phyloP scores from a whole-genome alignment of 2,797 vertebrate genomes.

The Dermochelys coriacea region DNA sequence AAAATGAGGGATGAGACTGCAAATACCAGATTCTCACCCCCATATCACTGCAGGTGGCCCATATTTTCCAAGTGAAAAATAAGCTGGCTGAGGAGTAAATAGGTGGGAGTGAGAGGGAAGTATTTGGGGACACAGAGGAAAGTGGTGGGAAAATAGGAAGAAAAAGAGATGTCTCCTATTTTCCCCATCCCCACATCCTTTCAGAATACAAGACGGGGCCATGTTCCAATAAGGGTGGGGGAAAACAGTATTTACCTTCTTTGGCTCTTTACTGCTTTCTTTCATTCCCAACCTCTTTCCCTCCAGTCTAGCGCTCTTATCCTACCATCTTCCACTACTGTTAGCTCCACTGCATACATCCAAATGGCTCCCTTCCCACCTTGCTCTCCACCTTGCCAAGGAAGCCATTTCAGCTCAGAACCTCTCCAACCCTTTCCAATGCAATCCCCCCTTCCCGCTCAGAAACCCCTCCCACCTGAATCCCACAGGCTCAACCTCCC shows the following conservation, averaged over 20 bases:
- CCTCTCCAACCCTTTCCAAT: not conserved
- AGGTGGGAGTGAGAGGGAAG: not conserved
- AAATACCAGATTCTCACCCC: not conserved
- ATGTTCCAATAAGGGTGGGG: not conserved
- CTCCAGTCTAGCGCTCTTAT: not conserved
- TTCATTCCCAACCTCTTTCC: not conserved
- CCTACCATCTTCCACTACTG: not conserved
- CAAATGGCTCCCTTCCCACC: not conserved
- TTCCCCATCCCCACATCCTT: not conserved
- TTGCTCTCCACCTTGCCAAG: not conserved
- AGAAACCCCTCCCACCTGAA: not conserved
- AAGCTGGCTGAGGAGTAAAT: not conserved
- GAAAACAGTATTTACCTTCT: not conserved
- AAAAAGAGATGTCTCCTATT: not conserved
- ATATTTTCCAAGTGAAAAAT: slow-evolving; percentile 1
- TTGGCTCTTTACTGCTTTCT: not conserved
- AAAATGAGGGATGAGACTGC: not conserved
- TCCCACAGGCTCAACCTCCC: not conserved
- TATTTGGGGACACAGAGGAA: not conserved
- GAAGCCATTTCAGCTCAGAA: not conserved
- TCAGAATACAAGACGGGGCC: not conserved
- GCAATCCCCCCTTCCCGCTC: not conserved
- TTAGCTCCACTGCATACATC: not conserved
- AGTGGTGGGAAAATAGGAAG: slow-evolving; percentile 17
- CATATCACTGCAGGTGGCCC: not conserved